A percentile compares a stretch with the other conserved stretches of the same genome.
phyloP scores from a whole-genome alignment of 1,140 invertebrate genomes.

The Trichonephila clavata region DNA sequence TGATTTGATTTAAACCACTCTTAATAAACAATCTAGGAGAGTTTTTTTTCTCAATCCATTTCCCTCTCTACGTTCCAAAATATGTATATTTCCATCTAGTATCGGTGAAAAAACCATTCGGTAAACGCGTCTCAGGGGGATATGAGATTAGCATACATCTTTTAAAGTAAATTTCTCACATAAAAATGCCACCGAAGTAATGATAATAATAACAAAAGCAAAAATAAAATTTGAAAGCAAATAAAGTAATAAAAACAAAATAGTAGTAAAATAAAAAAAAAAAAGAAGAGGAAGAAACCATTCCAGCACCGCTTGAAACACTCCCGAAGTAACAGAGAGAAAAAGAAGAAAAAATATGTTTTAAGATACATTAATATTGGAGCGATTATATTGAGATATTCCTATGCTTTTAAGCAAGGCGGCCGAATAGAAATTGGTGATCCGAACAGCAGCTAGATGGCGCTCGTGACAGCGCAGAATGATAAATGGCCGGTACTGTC shows the following conservation, averaged over 20 bases:
- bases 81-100: conserved; percentile 47
- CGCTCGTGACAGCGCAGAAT: conserved; percentile 73
- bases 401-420: conserved; percentile 48
- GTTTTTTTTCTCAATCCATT: background rate
- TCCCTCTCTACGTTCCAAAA: conserved; percentile 8
- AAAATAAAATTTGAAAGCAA: background rate
- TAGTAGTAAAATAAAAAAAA: background rate
- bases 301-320: background rate
- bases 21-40: conserved; percentile 33
- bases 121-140: conserved; percentile 19
- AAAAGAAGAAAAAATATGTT: conserved; percentile 52
- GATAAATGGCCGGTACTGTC: conserved; percentile 76
- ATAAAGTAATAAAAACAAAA: background rate
- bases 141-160: conserved; percentile 68
- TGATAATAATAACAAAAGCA: conserved; percentile 45
- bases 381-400: conserved; percentile 73
- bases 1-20: conserved; percentile 68
- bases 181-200: conserved; percentile 57
- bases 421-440: conserved; percentile 49
- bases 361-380: conserved; percentile 71
- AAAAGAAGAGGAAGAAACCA: background rate
- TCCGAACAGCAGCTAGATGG: conserved; percentile 60
- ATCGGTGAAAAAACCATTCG: conserved; percentile 42
- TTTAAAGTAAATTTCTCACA: conserved; percentile 63
- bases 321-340: conserved; percentile 5